Percentiles rank a stretch among this genome's conserved stretches.
phyloP scores from a whole-genome alignment of 2,113 vertebrate species.

The Pungitius pungitius region DNA sequence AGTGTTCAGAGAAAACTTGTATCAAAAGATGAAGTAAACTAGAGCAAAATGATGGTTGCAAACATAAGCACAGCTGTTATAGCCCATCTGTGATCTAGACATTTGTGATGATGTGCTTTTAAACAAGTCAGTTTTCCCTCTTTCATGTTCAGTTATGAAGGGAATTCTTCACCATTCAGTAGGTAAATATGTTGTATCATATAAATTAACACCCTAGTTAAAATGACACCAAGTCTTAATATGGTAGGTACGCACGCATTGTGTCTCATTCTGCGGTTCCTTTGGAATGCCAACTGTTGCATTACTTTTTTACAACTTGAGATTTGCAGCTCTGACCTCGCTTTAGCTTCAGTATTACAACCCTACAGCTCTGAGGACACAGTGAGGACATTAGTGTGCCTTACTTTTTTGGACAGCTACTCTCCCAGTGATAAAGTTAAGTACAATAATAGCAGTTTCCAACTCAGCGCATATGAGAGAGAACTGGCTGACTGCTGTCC shows the following conservation, averaged over 20 bases:
- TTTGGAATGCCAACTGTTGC: conserved; percentile 36
- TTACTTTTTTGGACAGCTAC: conserved; percentile 4
- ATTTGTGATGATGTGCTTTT: conserved; percentile 5
- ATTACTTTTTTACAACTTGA: conserved; percentile 20
- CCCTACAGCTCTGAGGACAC: conserved; percentile 14
- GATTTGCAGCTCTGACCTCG: conserved; percentile 34
- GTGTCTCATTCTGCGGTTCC: conserved; percentile 21
- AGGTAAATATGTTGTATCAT: not conserved
- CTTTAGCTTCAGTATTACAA: conserved; percentile 19
- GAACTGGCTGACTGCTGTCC: conserved; percentile 62
- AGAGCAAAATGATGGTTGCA: not conserved
- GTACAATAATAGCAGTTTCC: conserved; percentile 57
- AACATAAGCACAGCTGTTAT: not conserved
- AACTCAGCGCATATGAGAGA: conserved; percentile 51
- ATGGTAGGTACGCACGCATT: not conserved
- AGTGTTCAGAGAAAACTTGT: too few species aligned
- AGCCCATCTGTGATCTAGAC: not conserved
- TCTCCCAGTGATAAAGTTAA: conserved; percentile 56
- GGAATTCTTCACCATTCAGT: conserved; percentile 17
- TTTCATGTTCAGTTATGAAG: conserved; percentile 21
- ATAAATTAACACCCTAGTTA: conserved; percentile 5
- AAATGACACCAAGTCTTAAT: conserved; percentile 2
- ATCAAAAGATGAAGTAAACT: conserved; percentile 1
- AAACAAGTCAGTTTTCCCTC: conserved; percentile 6
- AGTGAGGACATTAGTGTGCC: not conserved